These are phyloP conservation scores for Clostera curtula DNA, from an alignment of 2,888 invertebrate genomes.

Conservation along the genomic window DNA sequence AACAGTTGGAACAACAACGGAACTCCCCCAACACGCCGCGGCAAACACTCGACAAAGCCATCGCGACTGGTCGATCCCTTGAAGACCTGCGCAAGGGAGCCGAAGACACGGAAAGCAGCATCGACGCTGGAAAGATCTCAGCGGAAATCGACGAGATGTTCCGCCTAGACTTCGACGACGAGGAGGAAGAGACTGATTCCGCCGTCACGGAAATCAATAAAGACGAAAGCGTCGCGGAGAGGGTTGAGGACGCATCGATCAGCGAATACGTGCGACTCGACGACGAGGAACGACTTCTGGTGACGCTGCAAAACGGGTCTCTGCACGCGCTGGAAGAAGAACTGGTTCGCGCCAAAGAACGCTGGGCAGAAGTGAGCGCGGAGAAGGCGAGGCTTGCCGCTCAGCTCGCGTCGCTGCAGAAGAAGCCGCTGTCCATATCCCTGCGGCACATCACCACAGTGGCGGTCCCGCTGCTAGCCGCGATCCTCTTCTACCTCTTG, in stretches of 20 bases:
- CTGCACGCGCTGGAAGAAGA: slow-evolving; percentile 82
- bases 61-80: slow-evolving; percentile 28
- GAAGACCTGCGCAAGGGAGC: slow-evolving; percentile 27
- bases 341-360: slow-evolving; percentile 81
- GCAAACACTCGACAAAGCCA: slow-evolving; percentile 22
- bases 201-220: slow-evolving; percentile 49
- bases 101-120: slow-evolving; percentile 20
- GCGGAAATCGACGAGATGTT: slow-evolving; percentile 68
- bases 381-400: slow-evolving; percentile 76
- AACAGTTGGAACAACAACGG: slow-evolving; percentile 30
- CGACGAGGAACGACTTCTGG: slow-evolving; percentile 43
- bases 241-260: slow-evolving; percentile 8
- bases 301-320: slow-evolving; percentile 65
- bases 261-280: slow-evolving; percentile 41
- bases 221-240: slow-evolving; percentile 17
- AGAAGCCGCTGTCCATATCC: slow-evolving; percentile 61
- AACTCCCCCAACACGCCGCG: slow-evolving; percentile 19
- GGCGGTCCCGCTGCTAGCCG: slow-evolving; percentile 67
- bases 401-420: slow-evolving; percentile 73
- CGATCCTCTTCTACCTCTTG: slow-evolving; percentile 75
- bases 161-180: slow-evolving; percentile 59
- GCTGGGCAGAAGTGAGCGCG: slow-evolving; percentile 78
- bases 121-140: slow-evolving; percentile 53
- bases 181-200: slow-evolving; percentile 59
- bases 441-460: slow-evolving; percentile 70